Evolutionary conservation across 2,113 vertebrate genomes (phyloP), one percentile per base, ranked within the genome.

Genomic region (Heliornis fulica): DNA sequence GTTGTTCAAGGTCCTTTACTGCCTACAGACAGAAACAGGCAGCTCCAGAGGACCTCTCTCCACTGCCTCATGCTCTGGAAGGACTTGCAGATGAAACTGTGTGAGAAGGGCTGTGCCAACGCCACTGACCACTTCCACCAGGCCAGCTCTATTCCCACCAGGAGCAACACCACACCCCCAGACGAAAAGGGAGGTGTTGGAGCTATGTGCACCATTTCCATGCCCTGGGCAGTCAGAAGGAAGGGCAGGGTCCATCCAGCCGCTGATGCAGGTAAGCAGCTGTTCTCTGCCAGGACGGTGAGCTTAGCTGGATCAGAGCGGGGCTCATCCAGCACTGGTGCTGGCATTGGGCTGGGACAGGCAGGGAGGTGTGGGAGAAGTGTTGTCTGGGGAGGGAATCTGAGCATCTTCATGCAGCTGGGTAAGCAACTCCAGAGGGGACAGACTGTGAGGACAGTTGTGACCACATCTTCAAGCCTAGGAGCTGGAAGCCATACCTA

Each of bases 131-230:
- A 51, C 34, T 31, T n/a, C 46, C 7, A 7, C 38, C 2, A 1
- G n/a, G n/a, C n/a, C 17, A 20, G 41, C 15, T 69, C 68, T 74
- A 5, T 32, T 75, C 60, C 54, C 61, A 43, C 40, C 2, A 5
- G 61, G 6, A 56, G 22, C 19, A 25, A 15, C 21, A 46, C 69
- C 32, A 50, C 10, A 17, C 15, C 25, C 31, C 28, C 15, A n/a
- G 40, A 28, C 60, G 61, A 5, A 41, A 54, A 16, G 4, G 34
- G 45, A 53, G 16, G n/a, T 65, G 15, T 53, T 23, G 34, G 38
- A n/a, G 25, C 63, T 22, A 43, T 1, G 2, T 1, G 3, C 0
- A 4, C 31, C 12, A 54, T 60, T 46, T 59, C 66, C 59, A 11
- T 19, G 51, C 34, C 5, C 65, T 40, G 66, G 19, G n/a, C 29